phyloP scores from a whole-genome alignment of 1,140 invertebrate species.

The Xylocopa sonorina region DNA sequence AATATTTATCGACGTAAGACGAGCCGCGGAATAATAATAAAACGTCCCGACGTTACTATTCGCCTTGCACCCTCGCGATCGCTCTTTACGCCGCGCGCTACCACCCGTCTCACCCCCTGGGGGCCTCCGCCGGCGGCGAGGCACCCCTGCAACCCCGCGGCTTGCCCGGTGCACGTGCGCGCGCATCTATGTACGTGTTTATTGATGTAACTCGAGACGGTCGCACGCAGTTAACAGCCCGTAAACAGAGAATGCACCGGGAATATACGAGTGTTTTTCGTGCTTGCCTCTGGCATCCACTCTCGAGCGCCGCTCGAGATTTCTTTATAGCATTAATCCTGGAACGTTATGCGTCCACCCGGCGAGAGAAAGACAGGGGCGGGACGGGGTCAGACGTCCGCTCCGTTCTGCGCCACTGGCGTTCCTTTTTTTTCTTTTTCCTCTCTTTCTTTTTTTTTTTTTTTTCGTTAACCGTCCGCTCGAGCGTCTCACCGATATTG shows the following conservation, averaged over 20 bases:
- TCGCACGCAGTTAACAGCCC: conserved; percentile 70
- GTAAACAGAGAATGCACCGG: conserved; percentile 69
- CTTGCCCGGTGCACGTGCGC: conserved; percentile 56
- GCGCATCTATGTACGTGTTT: conserved; percentile 71
- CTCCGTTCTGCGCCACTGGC: conserved; percentile 1
- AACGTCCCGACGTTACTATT: conserved; percentile 43
- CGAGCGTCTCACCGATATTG: conserved; percentile 23
- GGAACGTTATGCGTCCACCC: conserved; percentile 57
- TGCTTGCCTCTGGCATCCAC: conserved; percentile 63
- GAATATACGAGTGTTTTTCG: conserved; percentile 69
- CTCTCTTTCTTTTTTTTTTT: neutral
- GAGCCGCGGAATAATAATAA: conserved; percentile 65
- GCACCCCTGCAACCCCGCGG: neutral
- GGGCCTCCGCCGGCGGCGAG: neutral
- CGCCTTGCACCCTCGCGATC: conserved; percentile 25
- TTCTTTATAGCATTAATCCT: conserved; percentile 67
- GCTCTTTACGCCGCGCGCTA: conserved; percentile 1
- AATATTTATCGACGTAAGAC: conserved; percentile 72
- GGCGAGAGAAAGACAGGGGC: too few species aligned
- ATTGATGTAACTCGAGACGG: conserved; percentile 71
- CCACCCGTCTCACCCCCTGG: neutral
- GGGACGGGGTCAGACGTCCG: too few species aligned
- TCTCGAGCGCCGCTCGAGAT: conserved; percentile 62
- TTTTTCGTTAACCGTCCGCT: neutral
- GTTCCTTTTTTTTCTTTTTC: too few species aligned